Percentiles rank a stretch among this genome's conserved stretches.
These are phyloP conservation scores for Dolichomitus sp. DNA, from an alignment of 2,888 invertebrate genomes.

Conservation along the genomic window DNA sequence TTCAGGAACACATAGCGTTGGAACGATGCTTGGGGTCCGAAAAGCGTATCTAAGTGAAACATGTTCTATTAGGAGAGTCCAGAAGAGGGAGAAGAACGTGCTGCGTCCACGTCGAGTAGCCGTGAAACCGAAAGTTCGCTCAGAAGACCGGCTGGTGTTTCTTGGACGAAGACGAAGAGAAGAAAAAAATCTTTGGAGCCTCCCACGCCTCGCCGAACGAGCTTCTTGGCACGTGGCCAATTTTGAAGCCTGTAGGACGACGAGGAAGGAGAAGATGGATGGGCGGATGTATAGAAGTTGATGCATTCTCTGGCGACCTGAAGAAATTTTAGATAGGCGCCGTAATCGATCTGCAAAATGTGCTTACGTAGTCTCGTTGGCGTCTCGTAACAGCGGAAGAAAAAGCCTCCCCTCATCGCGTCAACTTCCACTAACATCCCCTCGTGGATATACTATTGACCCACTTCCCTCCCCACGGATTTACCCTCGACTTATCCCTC, in stretches of 20 bases:
- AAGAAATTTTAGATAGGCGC: conserved; percentile 19
- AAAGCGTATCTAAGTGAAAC: background rate
- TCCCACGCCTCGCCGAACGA: conserved; percentile 29
- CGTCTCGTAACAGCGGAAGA: conserved; percentile 15
- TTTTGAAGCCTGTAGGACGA: background rate
- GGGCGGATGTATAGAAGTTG: conserved; percentile 2
- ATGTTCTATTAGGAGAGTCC: background rate
- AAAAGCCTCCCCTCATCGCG: conserved; percentile 6
- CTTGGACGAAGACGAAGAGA: background rate
- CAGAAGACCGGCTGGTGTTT: background rate
- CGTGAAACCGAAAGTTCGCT: background rate
- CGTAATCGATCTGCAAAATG: conserved; percentile 18
- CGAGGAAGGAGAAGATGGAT: background rate
- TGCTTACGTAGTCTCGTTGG: conserved; percentile 29
- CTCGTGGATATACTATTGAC: conserved; percentile 40
- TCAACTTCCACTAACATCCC: conserved; percentile 7
- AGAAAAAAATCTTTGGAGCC: conserved; percentile 20
- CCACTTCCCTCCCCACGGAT: conserved; percentile 38
- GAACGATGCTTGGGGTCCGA: background rate
- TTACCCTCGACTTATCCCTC: background rate
- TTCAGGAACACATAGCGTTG: conserved; percentile 21
- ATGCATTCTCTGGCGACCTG: conserved; percentile 15
- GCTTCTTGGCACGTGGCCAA: conserved; percentile 49
- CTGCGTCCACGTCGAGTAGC: background rate
- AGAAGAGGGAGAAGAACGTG: background rate